A percentile compares a stretch with the other conserved stretches of the same genome.
Evolutionary conservation across 2,797 vertebrate species (phyloP).

Genomic region (Lacerta viridis): DNA sequence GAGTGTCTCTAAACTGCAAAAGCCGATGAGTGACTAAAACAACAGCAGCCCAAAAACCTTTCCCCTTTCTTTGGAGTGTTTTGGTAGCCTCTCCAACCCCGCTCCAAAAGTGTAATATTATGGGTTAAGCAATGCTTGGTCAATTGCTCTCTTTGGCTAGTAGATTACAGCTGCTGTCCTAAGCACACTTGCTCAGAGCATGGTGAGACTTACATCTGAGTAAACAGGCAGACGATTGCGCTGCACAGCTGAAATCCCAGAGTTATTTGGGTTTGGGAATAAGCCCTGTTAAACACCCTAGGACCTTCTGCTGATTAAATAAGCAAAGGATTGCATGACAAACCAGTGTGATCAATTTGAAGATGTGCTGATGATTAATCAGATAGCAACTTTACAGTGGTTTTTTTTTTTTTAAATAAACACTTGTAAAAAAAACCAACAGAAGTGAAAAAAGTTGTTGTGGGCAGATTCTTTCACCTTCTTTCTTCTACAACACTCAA

Average conservation of each 20-base stretch:
- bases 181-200: background rate
- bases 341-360: background rate
- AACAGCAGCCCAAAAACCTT: background rate
- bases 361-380: background rate
- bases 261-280: background rate
- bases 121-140: too few species aligned
- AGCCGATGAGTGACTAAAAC: background rate
- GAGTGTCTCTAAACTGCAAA: constrained; percentile 60
- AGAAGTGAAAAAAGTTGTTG: background rate
- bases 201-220: background rate
- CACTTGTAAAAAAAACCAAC: too few species aligned
- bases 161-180: background rate
- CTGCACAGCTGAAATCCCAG: background rate
- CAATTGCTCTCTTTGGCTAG: background rate
- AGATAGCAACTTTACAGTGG: background rate
- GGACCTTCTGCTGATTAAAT: background rate
- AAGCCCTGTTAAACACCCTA: background rate
- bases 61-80: background rate
- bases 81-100: background rate
- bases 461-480: background rate
- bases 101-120: background rate
- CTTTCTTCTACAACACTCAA: background rate
- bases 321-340: background rate
- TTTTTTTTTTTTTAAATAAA: background rate
- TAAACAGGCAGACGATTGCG: background rate